These are phyloP conservation scores for Thalassarche chlororhynchos DNA, from an alignment of 2,113 vertebrate species.

Conservation along the genomic window DNA sequence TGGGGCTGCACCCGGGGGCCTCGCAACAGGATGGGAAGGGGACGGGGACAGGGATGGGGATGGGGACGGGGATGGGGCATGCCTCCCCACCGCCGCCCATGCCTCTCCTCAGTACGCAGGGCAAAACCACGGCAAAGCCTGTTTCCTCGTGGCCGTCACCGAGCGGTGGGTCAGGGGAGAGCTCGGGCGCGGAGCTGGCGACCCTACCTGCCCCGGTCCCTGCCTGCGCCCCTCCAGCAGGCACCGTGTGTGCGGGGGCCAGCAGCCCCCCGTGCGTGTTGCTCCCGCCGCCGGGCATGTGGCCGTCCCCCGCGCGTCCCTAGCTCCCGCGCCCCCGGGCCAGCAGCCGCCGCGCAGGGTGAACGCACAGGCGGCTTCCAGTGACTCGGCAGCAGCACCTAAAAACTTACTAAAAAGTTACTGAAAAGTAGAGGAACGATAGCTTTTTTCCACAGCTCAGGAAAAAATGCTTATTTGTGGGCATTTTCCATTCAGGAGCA, in stretches of 20 bases:
- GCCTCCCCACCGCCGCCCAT: accelerated
- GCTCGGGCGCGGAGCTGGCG: accelerated
- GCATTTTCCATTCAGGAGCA: conserved; percentile 58
- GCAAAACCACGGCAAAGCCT: background rate
- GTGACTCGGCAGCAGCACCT: background rate
- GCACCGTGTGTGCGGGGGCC: accelerated
- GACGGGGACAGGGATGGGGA: background rate
- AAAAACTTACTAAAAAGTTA: background rate
- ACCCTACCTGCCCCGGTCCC: background rate
- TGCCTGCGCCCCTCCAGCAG: background rate
- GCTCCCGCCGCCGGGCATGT: accelerated
- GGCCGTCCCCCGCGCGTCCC: background rate
- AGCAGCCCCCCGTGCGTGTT: accelerated
- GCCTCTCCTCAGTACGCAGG: accelerated
- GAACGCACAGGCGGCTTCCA: background rate
- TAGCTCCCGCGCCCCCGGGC: accelerated
- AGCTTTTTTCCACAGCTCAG: background rate
- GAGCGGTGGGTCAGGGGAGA: background rate
- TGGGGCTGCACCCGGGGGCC: background rate
- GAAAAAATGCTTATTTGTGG: background rate
- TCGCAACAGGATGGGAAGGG: accelerated
- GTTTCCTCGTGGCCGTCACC: accelerated
- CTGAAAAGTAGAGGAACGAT: background rate
- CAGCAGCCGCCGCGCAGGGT: accelerated
- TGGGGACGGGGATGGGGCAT: too few relatives aligned